A percentile compares a stretch with the other conserved stretches of the same genome.
Evolutionary conservation across 2,797 vertebrate species (phyloP).

Genomic region (Falco berigora): DNA sequence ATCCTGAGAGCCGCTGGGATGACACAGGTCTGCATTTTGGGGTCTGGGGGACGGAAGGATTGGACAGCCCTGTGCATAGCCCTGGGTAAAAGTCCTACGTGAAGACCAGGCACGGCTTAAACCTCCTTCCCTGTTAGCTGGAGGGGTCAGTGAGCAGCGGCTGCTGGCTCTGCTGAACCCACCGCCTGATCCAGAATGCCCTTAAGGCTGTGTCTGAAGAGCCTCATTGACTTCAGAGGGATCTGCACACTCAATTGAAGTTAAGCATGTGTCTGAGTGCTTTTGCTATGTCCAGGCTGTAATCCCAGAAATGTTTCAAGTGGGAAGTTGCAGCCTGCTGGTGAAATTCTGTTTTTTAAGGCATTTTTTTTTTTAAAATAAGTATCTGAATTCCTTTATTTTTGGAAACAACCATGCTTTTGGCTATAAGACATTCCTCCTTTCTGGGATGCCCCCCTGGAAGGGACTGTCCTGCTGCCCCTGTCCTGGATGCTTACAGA

Average conservation of each 20-base stretch:
- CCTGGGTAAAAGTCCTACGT: not conserved
- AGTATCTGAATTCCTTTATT: not conserved
- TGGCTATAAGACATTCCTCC: not conserved
- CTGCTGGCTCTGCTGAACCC: not conserved
- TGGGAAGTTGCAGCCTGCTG: not conserved
- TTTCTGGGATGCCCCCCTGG: not conserved
- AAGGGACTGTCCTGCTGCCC: not conserved
- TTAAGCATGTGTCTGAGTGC: not conserved
- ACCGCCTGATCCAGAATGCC: not conserved
- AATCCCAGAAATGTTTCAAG: not conserved
- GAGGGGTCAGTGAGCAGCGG: not conserved
- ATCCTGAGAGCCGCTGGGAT: rapidly evolving
- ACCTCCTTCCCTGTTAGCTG: not conserved
- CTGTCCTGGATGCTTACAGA: not conserved
- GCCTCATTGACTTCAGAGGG: not conserved
- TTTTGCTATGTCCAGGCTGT: not conserved
- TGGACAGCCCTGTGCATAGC: not conserved
- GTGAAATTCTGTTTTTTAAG: not conserved
- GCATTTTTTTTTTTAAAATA: not conserved
- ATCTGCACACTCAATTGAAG: not conserved
- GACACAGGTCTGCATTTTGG: not conserved
- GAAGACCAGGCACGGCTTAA: not conserved
- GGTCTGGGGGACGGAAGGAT: not conserved
- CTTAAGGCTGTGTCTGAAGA: not conserved
- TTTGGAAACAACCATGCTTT: not conserved